Conservation (phyloP, 1,140 invertebrate species). For the Drosophila melanica region DNA sequence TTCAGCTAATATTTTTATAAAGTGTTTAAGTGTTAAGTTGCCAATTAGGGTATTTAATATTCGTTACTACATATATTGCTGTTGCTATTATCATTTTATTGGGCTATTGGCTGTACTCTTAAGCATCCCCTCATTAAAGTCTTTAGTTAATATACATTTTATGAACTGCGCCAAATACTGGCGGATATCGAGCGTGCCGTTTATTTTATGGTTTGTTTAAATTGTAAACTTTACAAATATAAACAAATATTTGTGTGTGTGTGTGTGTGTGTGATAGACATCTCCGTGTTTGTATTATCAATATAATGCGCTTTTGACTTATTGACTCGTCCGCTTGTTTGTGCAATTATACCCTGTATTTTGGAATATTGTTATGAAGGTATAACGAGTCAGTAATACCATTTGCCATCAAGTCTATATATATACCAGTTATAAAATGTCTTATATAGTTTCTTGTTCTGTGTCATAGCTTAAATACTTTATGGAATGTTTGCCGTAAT, state of each 20-base stretch:
- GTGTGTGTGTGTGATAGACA: background rate
- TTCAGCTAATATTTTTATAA: too few species aligned
- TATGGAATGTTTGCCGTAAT: too few species aligned
- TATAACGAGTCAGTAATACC: too few species aligned
- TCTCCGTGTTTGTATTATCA: background rate
- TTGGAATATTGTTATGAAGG: too few species aligned
- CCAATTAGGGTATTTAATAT: too few species aligned
- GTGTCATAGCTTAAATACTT: too few species aligned
- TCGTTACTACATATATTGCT: too few species aligned
- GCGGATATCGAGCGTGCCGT: background rate
- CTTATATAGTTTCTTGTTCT: too few species aligned
- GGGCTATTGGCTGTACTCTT: background rate
- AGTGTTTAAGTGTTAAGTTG: too few species aligned
- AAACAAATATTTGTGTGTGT: background rate
- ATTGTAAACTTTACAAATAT: conserved; percentile 3
- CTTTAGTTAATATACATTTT: background rate
- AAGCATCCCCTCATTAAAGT: conserved; percentile 1
- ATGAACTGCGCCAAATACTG: background rate
- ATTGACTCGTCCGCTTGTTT: background rate
- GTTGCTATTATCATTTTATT: background rate
- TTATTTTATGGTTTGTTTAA: conserved; percentile 10
- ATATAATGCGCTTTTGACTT: background rate
- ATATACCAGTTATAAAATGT: too few species aligned
- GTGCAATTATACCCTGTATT: background rate
- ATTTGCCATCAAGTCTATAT: too few species aligned